Base-by-base conservation (phyloP, 1,140 invertebrate species). In the Drosophila pseudoananassae region DNA sequence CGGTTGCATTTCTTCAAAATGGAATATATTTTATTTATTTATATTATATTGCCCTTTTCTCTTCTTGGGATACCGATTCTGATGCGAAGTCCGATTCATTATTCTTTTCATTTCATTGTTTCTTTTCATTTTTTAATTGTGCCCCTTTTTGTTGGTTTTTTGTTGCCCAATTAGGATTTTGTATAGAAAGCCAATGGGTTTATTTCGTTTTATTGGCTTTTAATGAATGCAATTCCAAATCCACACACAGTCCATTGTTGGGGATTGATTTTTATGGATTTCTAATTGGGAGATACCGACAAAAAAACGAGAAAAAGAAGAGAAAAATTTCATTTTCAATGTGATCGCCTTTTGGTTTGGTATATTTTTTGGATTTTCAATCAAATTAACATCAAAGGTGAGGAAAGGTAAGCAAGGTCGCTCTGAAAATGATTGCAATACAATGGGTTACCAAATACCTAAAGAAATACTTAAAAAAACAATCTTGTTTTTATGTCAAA, bases 121-220 rank as follows among this genome's bases (percentile, higher is more conserved):
- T 84, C 76, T 72, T 76, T 64, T 85, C 66, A 80, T 80, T 80
- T 85, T 84, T 79, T 84, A 79, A 79, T 69, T 84, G 59, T 85
- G 43, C 71, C 59, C 36, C 29, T n/a, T 60, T 68, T 77, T 56
- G 15, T 71, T n/a, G 33, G 33, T 31, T 31, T 72, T 76, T 76
- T 85, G 80, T 66, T 84, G 72, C 72, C 81, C 72, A 84, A 84
- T 84, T 84, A 85, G 80, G 80, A 85, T 85, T 79, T 75, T 68
- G 60, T 79, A 80, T 84, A 84, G 80, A 84, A 84, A 84, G 72
- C 52, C 80, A 84, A 85, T 84, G 80, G 75, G 80, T 84, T 84
- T 84, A 85, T 85, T 84, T 84, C 47, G 70, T 79, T 80, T 84
- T 78, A 84, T 84, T 69, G 72, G 33, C 47, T 80, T 73, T 84